Evolutionary conservation across 2,113 vertebrate species (phyloP).

Genomic region (Psilopogon haemacephalus): DNA sequence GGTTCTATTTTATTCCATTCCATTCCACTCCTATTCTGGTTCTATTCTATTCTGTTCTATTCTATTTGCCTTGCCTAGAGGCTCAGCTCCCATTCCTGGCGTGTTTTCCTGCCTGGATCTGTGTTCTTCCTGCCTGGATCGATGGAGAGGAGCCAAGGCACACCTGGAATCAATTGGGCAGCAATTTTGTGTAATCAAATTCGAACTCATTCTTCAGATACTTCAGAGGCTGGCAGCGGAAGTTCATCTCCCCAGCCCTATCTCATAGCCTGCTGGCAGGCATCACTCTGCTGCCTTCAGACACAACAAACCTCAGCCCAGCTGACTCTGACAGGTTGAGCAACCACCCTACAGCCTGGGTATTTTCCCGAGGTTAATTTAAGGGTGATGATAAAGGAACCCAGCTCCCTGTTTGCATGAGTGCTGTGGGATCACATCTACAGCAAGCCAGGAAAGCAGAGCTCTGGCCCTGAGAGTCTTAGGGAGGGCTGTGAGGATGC

Average conservation of each 20-base stretch:
- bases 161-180: slow-evolving; percentile 23
- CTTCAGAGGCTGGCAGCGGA: not conserved
- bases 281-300: not conserved
- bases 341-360: not conserved
- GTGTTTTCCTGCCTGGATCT: not conserved
- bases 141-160: not conserved
- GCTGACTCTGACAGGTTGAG: not conserved
- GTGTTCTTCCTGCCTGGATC: not conserved
- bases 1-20: too few species aligned
- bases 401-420: not conserved
- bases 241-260: slow-evolving; percentile 18
- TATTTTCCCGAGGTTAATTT: not conserved
- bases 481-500: too few species aligned
- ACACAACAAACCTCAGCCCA: not conserved
- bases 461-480: rapidly evolving
- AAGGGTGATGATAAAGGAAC: not conserved
- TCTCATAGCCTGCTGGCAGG: not conserved
- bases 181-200: slow-evolving; percentile 38
- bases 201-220: slow-evolving; percentile 44
- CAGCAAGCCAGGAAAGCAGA: rapidly evolving
- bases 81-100: rapidly evolving
- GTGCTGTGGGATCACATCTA: not conserved
- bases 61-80: not conserved
- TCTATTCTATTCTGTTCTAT: too few species aligned
- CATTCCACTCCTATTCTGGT: too few species aligned